A percentile compares a stretch with the other conserved stretches of the same genome.
Conservation (phyloP, 2,797 vertebrate species). For the Rallus crepitans region DNA sequence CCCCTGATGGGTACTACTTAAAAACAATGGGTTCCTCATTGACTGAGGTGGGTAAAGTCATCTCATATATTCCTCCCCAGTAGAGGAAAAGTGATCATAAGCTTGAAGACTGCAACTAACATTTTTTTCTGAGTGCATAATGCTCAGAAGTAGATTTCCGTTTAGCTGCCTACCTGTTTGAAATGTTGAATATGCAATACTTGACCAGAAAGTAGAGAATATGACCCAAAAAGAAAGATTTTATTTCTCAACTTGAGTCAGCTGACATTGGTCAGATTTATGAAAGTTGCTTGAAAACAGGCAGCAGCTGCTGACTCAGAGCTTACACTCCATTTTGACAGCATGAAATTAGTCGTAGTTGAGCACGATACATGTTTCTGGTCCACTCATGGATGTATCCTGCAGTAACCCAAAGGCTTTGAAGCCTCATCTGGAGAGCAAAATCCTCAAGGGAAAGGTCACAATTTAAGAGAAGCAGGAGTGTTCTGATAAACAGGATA, state of each 20-base stretch:
- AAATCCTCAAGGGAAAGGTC: constrained; percentile 57
- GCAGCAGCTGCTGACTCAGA: constrained; percentile 7
- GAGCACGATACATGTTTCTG: neutral
- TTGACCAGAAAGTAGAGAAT: neutral
- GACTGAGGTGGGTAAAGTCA: neutral
- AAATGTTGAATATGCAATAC: neutral
- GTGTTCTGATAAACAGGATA: constrained; percentile 62
- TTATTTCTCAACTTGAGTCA: neutral
- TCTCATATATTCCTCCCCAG: neutral
- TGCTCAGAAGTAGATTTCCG: neutral
- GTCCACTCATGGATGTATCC: neutral
- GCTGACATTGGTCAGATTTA: neutral
- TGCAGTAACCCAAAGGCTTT: constrained; percentile 34
- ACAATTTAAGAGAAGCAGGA: constrained; percentile 41
- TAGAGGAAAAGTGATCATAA: neutral
- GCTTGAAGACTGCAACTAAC: neutral
- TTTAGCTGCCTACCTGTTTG: neutral
- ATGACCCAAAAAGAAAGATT: neutral
- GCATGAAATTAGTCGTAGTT: constrained; percentile 34
- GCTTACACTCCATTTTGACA: neutral
- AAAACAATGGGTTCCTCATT: neutral
- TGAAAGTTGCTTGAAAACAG: neutral
- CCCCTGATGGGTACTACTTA: neutral
- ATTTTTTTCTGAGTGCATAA: neutral
- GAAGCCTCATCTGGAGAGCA: constrained; percentile 23